phyloP scores from a whole-genome alignment of 1,140 invertebrate species.

The Rhysida immarginata region DNA sequence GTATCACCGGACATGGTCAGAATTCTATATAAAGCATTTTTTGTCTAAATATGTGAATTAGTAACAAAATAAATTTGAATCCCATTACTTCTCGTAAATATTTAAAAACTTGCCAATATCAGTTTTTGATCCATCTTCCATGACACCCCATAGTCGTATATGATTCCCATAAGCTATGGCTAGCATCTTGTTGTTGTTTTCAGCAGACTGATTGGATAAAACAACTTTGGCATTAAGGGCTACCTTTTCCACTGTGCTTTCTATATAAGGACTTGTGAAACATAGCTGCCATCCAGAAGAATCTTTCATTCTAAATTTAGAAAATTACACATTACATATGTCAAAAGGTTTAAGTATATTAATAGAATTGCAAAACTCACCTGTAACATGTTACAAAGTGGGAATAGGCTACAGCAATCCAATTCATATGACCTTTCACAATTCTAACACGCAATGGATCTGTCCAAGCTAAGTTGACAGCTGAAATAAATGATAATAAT shows the following conservation, averaged over 20 bases:
- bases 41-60: no score
- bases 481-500: conserved; percentile 5
- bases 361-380: conserved; percentile 36
- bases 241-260: conserved; percentile 73
- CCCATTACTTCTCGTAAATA: no score
- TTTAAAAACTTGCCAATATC: conserved; percentile 47
- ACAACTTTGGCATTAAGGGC: conserved; percentile 86
- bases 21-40: no score
- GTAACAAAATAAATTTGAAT: no score
- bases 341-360: no score
- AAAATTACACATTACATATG: neutral
- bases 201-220: conserved; percentile 29
- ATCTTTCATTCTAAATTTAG: conserved; percentile 63
- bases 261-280: conserved; percentile 83
- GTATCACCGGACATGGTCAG: no score
- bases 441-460: conserved; percentile 79
- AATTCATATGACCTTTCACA: conserved; percentile 93
- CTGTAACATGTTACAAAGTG: conserved; percentile 91
- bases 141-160: conserved; percentile 61
- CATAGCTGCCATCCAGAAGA: conserved; percentile 89
- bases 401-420: conserved; percentile 90
- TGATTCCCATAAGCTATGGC: conserved; percentile 69
- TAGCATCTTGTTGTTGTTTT: conserved; percentile 58
- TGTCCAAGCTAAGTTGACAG: conserved; percentile 37
- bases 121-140: conserved; percentile 41